A percentile compares a stretch with the other conserved stretches of the same genome.
Evolutionary conservation across 2,888 invertebrate genomes (phyloP).

Genomic region (Loripinus fragilis): DNA sequence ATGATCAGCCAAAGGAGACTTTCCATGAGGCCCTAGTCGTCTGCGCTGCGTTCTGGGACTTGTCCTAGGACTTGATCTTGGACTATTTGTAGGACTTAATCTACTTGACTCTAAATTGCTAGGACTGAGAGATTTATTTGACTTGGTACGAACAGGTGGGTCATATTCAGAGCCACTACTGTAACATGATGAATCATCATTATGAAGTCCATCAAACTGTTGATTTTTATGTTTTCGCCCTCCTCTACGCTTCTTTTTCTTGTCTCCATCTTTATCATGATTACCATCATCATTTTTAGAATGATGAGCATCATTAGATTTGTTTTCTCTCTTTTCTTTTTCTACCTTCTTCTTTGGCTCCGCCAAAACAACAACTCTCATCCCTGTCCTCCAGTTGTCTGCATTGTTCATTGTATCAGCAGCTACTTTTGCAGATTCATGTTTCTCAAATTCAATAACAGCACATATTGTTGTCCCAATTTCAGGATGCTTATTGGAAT

Average conservation of each 20-base stretch:
- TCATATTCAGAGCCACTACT: conserved; percentile 82
- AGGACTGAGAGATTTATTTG: conserved; percentile 61
- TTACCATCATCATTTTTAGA: conserved; percentile 67
- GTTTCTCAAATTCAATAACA: conserved; percentile 94
- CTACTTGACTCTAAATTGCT: conserved; percentile 63
- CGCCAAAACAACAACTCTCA: conserved; percentile 82
- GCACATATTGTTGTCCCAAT: conserved; percentile 93
- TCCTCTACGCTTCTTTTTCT: conserved; percentile 73
- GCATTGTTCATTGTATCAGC: conserved; percentile 85
- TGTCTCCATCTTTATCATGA: conserved; percentile 66
- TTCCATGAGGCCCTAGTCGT: conserved; percentile 69
- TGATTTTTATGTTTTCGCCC: conserved; percentile 73
- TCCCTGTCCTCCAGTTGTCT: conserved; percentile 82
- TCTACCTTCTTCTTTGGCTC: conserved; percentile 73
- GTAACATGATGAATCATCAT: conserved; percentile 75
- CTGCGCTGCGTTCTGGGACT: conserved; percentile 71
- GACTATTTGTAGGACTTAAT: conserved; percentile 76
- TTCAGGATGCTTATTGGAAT: conserved; percentile 95
- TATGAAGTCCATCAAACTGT: conserved; percentile 71
- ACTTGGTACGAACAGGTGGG: conserved; percentile 65
- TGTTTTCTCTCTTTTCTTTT: conserved; percentile 67
- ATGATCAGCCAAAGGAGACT: conserved; percentile 73
- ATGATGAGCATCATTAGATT: conserved; percentile 48
- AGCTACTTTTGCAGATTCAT: conserved; percentile 93
- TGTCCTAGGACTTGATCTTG: conserved; percentile 72